Evolutionary conservation across 1,140 invertebrate genomes (phyloP), one percentile per base, ranked within the genome.

Genomic region (Drosophila littoralis): DNA sequence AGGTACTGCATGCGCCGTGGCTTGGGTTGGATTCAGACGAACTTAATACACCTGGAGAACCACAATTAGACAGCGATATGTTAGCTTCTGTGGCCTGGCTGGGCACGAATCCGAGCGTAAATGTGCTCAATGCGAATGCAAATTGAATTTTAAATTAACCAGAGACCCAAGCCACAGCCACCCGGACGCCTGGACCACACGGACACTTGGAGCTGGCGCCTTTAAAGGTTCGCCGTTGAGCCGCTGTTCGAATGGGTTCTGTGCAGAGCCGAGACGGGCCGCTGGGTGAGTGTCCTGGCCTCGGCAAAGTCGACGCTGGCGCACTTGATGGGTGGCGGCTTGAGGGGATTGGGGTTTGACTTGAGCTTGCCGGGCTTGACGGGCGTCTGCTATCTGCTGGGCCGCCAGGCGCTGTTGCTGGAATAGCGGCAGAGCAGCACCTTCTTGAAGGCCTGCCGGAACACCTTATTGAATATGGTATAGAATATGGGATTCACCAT

Each of bases 401-500:
- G 91, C 6, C 90, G 93, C 95, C 95, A 95, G 65, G 93, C 94
- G 32, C 93, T 93, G 43, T 93, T 92, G 68, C 92, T 93, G 59
- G 94, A 94, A 81, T 96, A 97, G 75, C 94, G 93, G 92, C 97
- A 98, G 28, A 95, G 93, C n/a, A 98, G 91, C 1, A 98, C 97
- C 90, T 97, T 96, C 79, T 97, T 96, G 92, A 98, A 98, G 0
- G 97, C 96, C 86, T 98, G 96, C 42, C 97, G 93, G 92, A 98
- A 98, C 40, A 97, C 96, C 91, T 97, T 97, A 93, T 98, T 98
- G 93, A 98, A 98, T 68, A 98, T 97, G 2, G 97, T 98, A 92
- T 98, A 98, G 93, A 98, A 98, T 73, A 98, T 97, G 0, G 97
- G 97, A 93, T 98, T 98, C 9, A 98, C 96, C 95, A 97, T 97